Base-by-base conservation (phyloP, 2,888 invertebrate species). In the Tryphoninae sp. region DNA sequence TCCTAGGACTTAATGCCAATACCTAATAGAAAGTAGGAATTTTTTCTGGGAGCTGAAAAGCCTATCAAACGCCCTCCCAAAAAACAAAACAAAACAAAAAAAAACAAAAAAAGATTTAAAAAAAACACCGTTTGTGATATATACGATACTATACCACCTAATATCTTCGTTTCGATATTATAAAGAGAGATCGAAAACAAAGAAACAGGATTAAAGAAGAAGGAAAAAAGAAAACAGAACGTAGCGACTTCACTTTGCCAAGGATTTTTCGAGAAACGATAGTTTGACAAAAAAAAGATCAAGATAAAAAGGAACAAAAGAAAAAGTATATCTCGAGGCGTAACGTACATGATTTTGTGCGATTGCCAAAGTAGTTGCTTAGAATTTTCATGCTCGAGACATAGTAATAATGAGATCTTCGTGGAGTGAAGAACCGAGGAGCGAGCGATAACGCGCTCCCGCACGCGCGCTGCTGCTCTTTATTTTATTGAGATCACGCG, bases 111-210 rank as follows among this genome's bases (percentile, higher is more conserved):
- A 73, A 72, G 83, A 72, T 68, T 23, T 40, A 74, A 77, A 75
- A 82, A 83, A 75, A 75, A 81, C 73, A 82, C 82, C 79, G 83
- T 85, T 85, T 85, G 85, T 85, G 85, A 85, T 85, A 85, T 85
- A 82, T 74, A 84, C 80, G 80, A 82, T 82, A 79, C 55, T 83
- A 45, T 83, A 82, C 78, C 83, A 80, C 61, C 69, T 78, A 81
- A 84, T 83, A 82, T 82, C 83, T 78, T 83, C 61, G 80, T 81
- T 84, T 80, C 75, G 68, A 78, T 75, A 79, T 55, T 83, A 77
- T 71, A 82, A 77, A 77, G 74, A 77, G 51, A 73, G 68, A 33
- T 33, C 33, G 33, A 33, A 33, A 33, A 33, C 33, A 33, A 76
- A 73, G 59, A 77, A n/a, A 75, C 9, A 45, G 69, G 49, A 78